A percentile compares a stretch with the other conserved stretches of the same genome.
These are phyloP conservation scores for Xerus inauris DNA, from an alignment of 2,113 vertebrate genomes.

Conservation along the genomic window DNA sequence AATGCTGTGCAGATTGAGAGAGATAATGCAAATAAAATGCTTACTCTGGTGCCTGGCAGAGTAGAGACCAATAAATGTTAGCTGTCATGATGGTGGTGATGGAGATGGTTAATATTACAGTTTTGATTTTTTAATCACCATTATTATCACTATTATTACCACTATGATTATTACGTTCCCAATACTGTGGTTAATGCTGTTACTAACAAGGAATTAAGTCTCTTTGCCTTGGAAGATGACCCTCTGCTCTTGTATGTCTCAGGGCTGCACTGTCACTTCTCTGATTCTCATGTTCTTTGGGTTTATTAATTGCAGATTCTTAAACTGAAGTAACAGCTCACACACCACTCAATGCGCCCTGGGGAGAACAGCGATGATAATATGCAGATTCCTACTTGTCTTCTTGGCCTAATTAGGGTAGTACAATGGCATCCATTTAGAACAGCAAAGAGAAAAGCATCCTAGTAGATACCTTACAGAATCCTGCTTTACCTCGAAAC, in stretches of 20 bases:
- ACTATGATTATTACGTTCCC: background rate
- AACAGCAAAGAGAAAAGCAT: constrained; percentile 48
- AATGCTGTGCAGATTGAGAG: background rate
- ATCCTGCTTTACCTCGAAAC: constrained; percentile 66
- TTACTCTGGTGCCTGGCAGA: background rate
- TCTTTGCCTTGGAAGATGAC: constrained; percentile 14
- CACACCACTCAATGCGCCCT: background rate
- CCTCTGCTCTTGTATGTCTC: background rate
- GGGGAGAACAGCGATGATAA: constrained; percentile 23
- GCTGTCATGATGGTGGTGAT: background rate
- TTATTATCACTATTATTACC: background rate
- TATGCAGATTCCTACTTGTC: constrained; percentile 50
- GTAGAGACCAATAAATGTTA: background rate
- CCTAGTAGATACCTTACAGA: constrained; percentile 47
- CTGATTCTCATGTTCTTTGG: background rate
- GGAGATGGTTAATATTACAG: background rate
- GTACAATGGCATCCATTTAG: constrained; percentile 59
- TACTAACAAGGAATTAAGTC: background rate
- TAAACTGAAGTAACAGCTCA: constrained; percentile 12
- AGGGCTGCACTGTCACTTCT: background rate
- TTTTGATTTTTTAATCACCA: background rate
- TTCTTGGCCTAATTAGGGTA: constrained; percentile 58
- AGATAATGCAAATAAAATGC: background rate
- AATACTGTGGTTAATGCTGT: background rate
- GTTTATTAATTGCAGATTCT: constrained; percentile 45